Evolutionary conservation across 2,888 invertebrate genomes (phyloP).

Genomic region (Cephus nigrinus): DNA sequence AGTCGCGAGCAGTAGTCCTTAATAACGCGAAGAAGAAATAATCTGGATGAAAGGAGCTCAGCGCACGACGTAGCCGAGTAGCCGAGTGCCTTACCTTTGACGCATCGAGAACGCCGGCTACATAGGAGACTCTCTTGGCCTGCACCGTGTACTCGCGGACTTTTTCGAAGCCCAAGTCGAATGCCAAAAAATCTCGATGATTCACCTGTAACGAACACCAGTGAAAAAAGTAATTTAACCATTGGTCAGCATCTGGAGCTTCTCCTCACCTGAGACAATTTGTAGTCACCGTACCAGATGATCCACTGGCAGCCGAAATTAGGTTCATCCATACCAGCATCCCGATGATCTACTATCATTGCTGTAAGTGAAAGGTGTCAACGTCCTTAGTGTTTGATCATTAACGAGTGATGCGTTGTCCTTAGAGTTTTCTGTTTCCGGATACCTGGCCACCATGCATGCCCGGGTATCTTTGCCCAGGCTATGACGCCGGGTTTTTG

Average conservation of each 20-base stretch:
- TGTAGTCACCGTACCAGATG: slow-evolving; percentile 60
- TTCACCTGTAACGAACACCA: slow-evolving; percentile 33
- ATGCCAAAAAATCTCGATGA: slow-evolving; percentile 41
- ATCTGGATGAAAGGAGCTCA: neutral
- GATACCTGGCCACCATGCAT: slow-evolving; percentile 57
- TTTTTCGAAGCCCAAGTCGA: slow-evolving; percentile 43
- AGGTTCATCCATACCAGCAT: slow-evolving; percentile 54
- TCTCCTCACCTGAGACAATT: slow-evolving; percentile 51
- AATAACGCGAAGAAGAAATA: neutral
- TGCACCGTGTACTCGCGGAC: slow-evolving; percentile 38
- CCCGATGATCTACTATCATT: slow-evolving; percentile 56
- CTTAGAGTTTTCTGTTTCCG: neutral
- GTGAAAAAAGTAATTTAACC: neutral
- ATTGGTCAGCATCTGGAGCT: neutral
- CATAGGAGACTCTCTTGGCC: slow-evolving; percentile 37
- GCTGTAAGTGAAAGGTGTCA: slow-evolving; percentile 31
- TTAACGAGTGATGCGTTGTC: neutral
- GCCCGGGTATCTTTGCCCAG: slow-evolving; percentile 57
- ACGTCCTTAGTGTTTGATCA: neutral
- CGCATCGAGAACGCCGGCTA: slow-evolving; percentile 37
- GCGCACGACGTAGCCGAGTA: neutral
- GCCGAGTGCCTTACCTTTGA: neutral
- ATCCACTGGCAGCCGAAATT: slow-evolving; percentile 58
- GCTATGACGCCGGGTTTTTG: slow-evolving; percentile 55
- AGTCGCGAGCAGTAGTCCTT: slow-evolving; percentile 45